A percentile compares a stretch with the other conserved stretches of the same genome.
Evolutionary conservation across 2,113 vertebrate species (phyloP).

Genomic region (Carassius carassius): DNA sequence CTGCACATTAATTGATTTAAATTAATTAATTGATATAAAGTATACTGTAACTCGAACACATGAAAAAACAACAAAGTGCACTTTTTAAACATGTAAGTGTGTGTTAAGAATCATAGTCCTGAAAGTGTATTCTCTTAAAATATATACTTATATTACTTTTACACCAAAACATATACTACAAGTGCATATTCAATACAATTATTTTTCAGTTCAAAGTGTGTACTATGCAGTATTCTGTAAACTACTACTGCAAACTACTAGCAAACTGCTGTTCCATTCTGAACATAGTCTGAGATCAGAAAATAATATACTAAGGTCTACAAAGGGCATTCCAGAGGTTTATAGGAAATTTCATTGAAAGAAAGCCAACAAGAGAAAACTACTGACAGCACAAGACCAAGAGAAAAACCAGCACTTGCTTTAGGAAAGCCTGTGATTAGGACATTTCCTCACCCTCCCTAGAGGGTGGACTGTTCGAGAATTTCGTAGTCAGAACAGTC

Average conservation of each 20-base stretch:
- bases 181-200: background rate
- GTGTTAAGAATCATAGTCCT: background rate
- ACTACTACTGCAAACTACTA: no score
- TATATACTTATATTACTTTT: background rate
- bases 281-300: constrained; percentile 41
- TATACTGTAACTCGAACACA: background rate
- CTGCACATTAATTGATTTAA: background rate
- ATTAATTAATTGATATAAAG: no score
- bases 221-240: background rate
- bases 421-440: constrained; percentile 54
- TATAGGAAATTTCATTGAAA: constrained; percentile 36
- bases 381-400: constrained; percentile 3
- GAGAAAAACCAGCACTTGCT: constrained; percentile 53
- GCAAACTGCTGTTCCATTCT: background rate
- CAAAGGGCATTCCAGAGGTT: constrained; percentile 22
- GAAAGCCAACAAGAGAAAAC: background rate
- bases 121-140: background rate
- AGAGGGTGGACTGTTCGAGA: background rate
- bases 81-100: no score
- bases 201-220: background rate
- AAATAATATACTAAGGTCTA: constrained; percentile 52
- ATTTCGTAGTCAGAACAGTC: background rate
- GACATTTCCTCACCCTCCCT: constrained; percentile 30
- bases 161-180: background rate
- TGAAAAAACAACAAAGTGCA: background rate